Conservation (phyloP, 2,888 invertebrate genomes). For the Dorcus parallelipipedus region DNA sequence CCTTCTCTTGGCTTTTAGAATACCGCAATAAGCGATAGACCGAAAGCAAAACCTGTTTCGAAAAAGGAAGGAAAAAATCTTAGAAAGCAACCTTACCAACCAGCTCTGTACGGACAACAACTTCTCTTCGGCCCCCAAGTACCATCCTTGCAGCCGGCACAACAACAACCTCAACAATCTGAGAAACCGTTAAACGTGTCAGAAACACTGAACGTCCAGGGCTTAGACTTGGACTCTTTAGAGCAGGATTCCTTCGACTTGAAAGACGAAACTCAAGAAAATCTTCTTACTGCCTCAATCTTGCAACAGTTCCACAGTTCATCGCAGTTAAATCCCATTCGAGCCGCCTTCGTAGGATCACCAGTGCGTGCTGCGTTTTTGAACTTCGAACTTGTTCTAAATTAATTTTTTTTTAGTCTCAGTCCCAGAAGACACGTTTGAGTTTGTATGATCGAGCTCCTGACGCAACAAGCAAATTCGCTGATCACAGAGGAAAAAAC, state of each 20-base stretch:
- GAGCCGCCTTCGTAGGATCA: conserved; percentile 42
- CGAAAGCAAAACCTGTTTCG: conserved; percentile 76
- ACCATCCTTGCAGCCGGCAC: conserved; percentile 52
- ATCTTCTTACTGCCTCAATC: conserved; percentile 42
- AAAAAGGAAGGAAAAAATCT: conserved; percentile 77
- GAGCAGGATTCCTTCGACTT: conserved; percentile 38
- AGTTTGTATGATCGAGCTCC: conserved; percentile 41
- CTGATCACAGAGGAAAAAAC: conserved; percentile 30
- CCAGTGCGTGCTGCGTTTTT: conserved; percentile 22
- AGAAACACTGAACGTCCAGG: conserved; percentile 40
- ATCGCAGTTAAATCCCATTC: conserved; percentile 30
- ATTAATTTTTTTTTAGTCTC: conserved; percentile 1
- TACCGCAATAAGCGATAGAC: conserved; percentile 78
- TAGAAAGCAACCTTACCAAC: conserved; percentile 55
- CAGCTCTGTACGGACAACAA: conserved; percentile 47
- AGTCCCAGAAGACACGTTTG: conserved; percentile 38
- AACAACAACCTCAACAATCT: conserved; percentile 26
- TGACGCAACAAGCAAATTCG: conserved; percentile 29
- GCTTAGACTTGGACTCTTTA: conserved; percentile 39
- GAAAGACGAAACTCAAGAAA: conserved; percentile 43
- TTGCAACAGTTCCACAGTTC: conserved; percentile 45
- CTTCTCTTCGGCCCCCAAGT: conserved; percentile 36
- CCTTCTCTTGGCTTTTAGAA: conserved; percentile 46
- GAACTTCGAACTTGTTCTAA: neutral
- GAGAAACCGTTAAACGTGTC: conserved; percentile 33